phyloP scores from a whole-genome alignment of 2,888 invertebrate species.

The Biston betularia region DNA sequence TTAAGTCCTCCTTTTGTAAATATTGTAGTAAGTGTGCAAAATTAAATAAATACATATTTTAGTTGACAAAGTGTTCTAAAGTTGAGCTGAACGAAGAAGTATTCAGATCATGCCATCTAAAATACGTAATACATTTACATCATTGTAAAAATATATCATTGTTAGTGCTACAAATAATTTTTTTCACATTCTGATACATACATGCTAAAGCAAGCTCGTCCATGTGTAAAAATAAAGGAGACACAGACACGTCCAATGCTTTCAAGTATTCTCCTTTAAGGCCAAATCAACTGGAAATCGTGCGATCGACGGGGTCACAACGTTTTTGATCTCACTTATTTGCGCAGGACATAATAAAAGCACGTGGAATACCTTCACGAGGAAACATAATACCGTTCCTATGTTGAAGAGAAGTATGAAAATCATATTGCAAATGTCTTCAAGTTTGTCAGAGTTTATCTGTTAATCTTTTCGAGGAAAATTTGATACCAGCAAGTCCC shows the following conservation, averaged over 20 bases:
- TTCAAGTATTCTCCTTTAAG: conserved; percentile 53
- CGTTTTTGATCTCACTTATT: conserved; percentile 42
- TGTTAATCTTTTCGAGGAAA: conserved; percentile 60
- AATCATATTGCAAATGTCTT: conserved; percentile 58
- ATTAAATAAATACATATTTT: no score
- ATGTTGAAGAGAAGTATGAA: conserved; percentile 41
- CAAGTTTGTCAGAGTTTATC: conserved; percentile 57
- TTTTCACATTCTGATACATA: not conserved
- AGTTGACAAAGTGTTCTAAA: no score
- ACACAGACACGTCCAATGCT: conserved; percentile 51
- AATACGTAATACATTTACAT: not conserved
- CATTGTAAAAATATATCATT: no score
- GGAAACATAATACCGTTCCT: conserved; percentile 31
- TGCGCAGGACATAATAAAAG: conserved; percentile 18
- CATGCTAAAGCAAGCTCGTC: conserved; percentile 43
- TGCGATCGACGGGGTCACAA: conserved; percentile 45
- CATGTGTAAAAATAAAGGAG: conserved; percentile 50
- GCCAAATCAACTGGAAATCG: conserved; percentile 56
- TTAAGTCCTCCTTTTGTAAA: no score
- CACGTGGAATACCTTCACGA: conserved; percentile 7
- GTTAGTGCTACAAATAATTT: not conserved
- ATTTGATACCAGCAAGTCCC: conserved; percentile 61
- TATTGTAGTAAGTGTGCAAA: no score
- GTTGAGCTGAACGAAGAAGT: no score
- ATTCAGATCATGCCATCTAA: no score